phyloP scores from a whole-genome alignment of 2,113 vertebrate species.

The Willisornis vidua region DNA sequence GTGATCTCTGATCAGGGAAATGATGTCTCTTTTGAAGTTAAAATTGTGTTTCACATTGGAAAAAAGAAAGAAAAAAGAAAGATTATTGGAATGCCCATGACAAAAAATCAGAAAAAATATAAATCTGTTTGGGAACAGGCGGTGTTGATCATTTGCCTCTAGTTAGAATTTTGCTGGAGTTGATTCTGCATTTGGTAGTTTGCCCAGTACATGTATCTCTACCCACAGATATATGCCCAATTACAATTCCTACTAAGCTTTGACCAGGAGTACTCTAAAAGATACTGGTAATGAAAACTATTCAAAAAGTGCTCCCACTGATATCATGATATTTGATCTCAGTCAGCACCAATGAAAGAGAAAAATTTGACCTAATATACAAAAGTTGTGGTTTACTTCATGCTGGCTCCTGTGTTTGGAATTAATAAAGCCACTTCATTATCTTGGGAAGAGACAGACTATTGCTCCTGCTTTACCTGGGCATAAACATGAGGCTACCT shows the following conservation, averaged over 20 bases:
- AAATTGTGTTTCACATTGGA: background rate
- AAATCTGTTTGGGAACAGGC: accelerated
- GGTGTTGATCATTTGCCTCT: accelerated
- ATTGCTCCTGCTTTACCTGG: background rate
- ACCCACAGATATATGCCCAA: background rate
- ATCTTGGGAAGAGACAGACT: background rate
- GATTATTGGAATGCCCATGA: background rate
- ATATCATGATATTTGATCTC: background rate
- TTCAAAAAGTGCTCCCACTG: accelerated
- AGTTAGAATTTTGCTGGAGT: background rate
- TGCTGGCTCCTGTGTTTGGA: background rate
- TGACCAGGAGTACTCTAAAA: background rate
- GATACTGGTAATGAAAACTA: background rate
- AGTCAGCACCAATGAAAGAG: background rate
- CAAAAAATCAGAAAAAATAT: background rate
- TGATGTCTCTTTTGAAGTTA: background rate
- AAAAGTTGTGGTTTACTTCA: background rate
- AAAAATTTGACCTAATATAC: background rate
- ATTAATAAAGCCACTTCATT: background rate
- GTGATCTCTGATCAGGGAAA: background rate
- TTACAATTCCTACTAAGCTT: background rate
- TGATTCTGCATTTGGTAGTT: background rate
- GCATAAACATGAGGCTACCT: background rate
- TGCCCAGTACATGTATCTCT: background rate
- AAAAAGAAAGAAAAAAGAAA: too few species aligned